Base-by-base conservation (phyloP, 2,797 vertebrate species). In the Sebastes baramenuke region DNA sequence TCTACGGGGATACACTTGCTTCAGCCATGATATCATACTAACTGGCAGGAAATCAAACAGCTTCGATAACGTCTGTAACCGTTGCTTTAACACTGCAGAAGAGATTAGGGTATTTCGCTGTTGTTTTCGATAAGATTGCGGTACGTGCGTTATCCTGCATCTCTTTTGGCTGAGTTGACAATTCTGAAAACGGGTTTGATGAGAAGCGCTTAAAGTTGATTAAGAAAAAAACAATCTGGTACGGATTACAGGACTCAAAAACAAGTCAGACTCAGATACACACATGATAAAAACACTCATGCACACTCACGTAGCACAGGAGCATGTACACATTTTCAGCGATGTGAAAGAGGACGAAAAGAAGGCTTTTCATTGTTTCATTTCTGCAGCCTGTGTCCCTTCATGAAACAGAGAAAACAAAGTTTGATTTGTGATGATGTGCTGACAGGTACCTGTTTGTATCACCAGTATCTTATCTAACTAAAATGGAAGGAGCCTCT, bases 71-170 rank as follows among this genome's bases (percentile, higher is more conserved):
- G 80, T 88, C 86, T 75, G 80, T 86, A 91, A 92, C 89, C 84
- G 85, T 86, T 92, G 84, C 89, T 93, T 87, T 93, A 93, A 91
- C 92, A 91, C 91, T 87, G 82, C 90, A 87, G 77, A 61, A 72
- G 66, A 92, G 90, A 93, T 94, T 88, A 91, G 84, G 69, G 86
- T 69, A 75, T 88, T 92, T 84, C 54, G 64, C 36, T 80, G 88
- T 84, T 85, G 84, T 87, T 86, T 90, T 84, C 92, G 84, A 87
- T 91, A 84, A 88, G 92, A 93, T 92, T 94, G 88, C 27, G 16
- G 69, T 94, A 93, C 92, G 92, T 94, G 93, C 93, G 72, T 91
- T 93, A 95, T 95, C 92, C 90, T 22, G 58, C 85, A 94, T 94
- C 91, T 93, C 83, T 77, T 90, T 81, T 83, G 80, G 87, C 86